Conservation (phyloP, 2,888 invertebrate genomes). For the Heliconius ismenius region DNA sequence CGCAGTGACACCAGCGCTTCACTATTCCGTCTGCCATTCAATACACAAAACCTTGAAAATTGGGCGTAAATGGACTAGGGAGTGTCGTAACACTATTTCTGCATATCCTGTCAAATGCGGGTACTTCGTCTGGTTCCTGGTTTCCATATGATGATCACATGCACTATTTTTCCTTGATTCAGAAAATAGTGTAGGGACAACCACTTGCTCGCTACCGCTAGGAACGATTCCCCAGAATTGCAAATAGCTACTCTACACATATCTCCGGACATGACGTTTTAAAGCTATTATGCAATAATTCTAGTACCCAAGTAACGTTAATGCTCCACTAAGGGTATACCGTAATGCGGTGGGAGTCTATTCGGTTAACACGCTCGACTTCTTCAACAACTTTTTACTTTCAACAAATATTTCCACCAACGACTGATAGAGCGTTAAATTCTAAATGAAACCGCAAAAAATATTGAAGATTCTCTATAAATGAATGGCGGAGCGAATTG, state of each 20-base stretch:
- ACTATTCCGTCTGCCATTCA: neutral
- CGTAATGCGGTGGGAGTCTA: constrained; percentile 4
- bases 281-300: neutral
- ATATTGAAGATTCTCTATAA: constrained; percentile 20
- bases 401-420: constrained; percentile 40
- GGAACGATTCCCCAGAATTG: too few relatives aligned
- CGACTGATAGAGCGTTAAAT: constrained; percentile 40
- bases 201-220: too few relatives aligned
- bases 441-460: constrained; percentile 37
- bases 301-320: constrained; percentile 6
- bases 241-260: too few relatives aligned
- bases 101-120: too few relatives aligned
- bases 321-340: constrained; percentile 1
- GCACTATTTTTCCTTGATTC: too few relatives aligned
- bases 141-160: too few relatives aligned
- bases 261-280: neutral
- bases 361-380: constrained; percentile 31
- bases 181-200: too few relatives aligned
- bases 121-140: too few relatives aligned
- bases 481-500: neutral
- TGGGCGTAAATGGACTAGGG: neutral
- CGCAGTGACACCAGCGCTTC: neutral
- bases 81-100: too few relatives aligned
- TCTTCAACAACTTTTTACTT: constrained; percentile 40
- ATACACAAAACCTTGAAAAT: neutral